phyloP scores from a whole-genome alignment of 2,888 invertebrate species.

The Pimpla rufipes region DNA sequence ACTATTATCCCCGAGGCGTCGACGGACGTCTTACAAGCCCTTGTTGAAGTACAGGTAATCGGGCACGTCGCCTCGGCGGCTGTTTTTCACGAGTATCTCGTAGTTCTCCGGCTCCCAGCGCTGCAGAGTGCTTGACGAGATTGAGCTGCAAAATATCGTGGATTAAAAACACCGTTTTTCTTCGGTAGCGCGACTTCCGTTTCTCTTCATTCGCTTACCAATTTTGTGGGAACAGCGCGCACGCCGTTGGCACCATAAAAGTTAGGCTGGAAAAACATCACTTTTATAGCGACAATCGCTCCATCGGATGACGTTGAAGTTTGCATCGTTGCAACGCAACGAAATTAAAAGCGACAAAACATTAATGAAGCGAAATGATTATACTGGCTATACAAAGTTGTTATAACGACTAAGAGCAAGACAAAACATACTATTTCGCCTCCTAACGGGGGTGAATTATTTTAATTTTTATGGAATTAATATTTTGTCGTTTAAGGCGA shows the following conservation, averaged over 20 bases:
- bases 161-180: not conserved
- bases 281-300: conserved; percentile 30
- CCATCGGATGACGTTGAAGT: no score
- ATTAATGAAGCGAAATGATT: no score
- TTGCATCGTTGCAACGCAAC: no score
- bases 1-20: conserved; percentile 49
- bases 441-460: no score
- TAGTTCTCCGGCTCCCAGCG: conserved; percentile 91
- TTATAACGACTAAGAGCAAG: no score
- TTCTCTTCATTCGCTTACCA: conserved; percentile 90
- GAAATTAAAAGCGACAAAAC: no score
- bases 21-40: conserved; percentile 89
- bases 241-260: conserved; percentile 95
- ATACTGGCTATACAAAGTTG: no score
- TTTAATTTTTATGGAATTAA: no score
- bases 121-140: conserved; percentile 90
- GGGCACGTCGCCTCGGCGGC: conserved; percentile 89
- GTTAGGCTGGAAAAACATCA: conserved; percentile 88
- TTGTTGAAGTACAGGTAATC: conserved; percentile 94
- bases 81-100: conserved; percentile 89
- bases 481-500: no score
- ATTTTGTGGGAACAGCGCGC: conserved; percentile 94
- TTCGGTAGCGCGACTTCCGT: not conserved
- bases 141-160: conserved; percentile 87
- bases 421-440: no score